Conservation (phyloP, 2,888 invertebrate genomes). For the Erannis defoliaria region DNA sequence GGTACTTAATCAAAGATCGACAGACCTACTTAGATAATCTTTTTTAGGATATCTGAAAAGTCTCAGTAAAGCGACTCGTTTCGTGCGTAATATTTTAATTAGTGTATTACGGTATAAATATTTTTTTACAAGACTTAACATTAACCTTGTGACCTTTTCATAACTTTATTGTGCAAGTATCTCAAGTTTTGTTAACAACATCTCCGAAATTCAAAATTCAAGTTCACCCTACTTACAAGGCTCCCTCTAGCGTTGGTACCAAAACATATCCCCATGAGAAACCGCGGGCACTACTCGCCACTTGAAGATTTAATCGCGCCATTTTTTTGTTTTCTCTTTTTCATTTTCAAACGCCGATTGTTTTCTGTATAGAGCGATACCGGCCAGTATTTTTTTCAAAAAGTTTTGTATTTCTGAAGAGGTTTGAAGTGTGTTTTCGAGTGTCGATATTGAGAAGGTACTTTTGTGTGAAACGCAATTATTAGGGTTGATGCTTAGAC, state of each 20-base stretch:
- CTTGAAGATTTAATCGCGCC: slow-evolving; percentile 84
- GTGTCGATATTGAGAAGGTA: slow-evolving; percentile 75
- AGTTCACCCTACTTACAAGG: slow-evolving; percentile 55
- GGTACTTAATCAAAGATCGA: too few relatives aligned
- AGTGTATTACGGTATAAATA: too few relatives aligned
- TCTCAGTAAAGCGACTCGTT: too few relatives aligned
- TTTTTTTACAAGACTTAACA: too few relatives aligned
- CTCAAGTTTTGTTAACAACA: neutral
- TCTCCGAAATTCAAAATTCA: slow-evolving; percentile 9
- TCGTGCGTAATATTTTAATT: too few relatives aligned
- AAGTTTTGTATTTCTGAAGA: slow-evolving; percentile 60
- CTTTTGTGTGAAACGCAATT: slow-evolving; percentile 57
- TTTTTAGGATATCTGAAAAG: too few relatives aligned
- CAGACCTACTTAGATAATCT: too few relatives aligned
- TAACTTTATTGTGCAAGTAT: too few relatives aligned
- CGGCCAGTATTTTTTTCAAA: slow-evolving; percentile 69
- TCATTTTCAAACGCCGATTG: slow-evolving; percentile 67
- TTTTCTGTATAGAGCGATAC: slow-evolving; percentile 62
- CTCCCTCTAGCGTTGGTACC: slow-evolving; percentile 82
- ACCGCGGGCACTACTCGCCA: slow-evolving; percentile 72
- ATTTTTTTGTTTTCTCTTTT: slow-evolving; percentile 77
- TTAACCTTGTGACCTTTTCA: too few relatives aligned
- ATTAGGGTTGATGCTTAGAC: slow-evolving; percentile 61
- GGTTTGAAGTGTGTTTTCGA: slow-evolving; percentile 71
- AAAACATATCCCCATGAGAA: slow-evolving; percentile 86